These are phyloP conservation scores for Solea solea DNA, from an alignment of 2,113 vertebrate species.

Conservation along the genomic window DNA sequence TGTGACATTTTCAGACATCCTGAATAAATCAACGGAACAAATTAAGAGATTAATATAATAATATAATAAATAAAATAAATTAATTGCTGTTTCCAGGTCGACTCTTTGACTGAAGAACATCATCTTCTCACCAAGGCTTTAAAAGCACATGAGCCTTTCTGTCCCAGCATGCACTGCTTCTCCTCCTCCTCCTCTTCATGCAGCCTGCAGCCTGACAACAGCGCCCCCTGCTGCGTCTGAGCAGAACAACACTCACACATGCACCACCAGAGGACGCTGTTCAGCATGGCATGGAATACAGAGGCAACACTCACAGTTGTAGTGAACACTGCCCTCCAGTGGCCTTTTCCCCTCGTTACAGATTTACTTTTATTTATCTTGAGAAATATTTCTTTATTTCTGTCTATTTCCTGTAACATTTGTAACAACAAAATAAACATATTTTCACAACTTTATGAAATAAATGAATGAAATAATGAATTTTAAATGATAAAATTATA, in stretches of 20 bases:
- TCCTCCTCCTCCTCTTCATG: neutral
- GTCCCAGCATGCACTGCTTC: conserved; percentile 85
- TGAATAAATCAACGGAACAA: too few relatives aligned
- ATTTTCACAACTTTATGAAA: too few relatives aligned
- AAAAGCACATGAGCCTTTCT: conserved; percentile 88
- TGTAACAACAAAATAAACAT: too few relatives aligned
- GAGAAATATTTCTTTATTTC: too few relatives aligned
- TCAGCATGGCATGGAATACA: neutral
- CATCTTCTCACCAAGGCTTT: conserved; percentile 85
- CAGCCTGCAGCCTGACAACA: conserved; percentile 19
- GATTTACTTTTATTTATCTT: too few relatives aligned
- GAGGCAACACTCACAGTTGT: neutral
- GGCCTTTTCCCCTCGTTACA: too few relatives aligned
- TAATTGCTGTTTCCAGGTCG: conserved; percentile 70
- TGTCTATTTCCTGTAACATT: neutral
- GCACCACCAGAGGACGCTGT: conserved; percentile 18
- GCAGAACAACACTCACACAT: neutral
- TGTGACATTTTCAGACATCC: neutral
- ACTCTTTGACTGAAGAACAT: conserved; percentile 90
- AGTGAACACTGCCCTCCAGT: neutral
- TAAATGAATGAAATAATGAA: too few relatives aligned
- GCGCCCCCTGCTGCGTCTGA: conserved; percentile 9
- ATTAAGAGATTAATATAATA: too few relatives aligned
- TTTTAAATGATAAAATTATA: too few relatives aligned
- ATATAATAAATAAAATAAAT: too few relatives aligned